Percentiles rank a stretch among this genome's conserved stretches.
Conservation (phyloP, 30 jellyfish, hydroid and myxozoan genomes). For the Chrysaora quinquecirrha region DNA sequence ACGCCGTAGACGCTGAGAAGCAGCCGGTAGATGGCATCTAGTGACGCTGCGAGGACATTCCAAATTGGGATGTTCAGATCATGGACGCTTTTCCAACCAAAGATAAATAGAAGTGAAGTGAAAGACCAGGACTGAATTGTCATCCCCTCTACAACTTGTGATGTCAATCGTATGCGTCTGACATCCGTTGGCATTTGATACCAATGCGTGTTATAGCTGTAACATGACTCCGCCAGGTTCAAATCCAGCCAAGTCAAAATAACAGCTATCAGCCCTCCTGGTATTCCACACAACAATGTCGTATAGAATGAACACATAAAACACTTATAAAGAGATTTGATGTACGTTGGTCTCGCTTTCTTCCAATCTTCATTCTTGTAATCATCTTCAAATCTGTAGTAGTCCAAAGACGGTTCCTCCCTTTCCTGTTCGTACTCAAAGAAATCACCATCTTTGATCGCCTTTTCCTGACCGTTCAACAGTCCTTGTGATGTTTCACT, state of each 20-base stretch:
- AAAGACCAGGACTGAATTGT: conserved; percentile 62
- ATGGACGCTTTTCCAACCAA: conserved; percentile 26
- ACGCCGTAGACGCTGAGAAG: conserved; percentile 43
- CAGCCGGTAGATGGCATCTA: conserved; percentile 50
- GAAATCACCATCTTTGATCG: background rate
- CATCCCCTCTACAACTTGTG: conserved; percentile 68
- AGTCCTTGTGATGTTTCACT: too few relatives aligned
- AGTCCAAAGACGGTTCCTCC: background rate
- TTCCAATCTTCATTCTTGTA: conserved; percentile 16
- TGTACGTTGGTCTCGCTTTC: conserved; percentile 27
- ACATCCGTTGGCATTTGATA: conserved; percentile 25
- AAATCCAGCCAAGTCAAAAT: conserved; percentile 47
- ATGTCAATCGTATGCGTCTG: conserved; percentile 37
- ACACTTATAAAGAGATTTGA: conserved; percentile 7
- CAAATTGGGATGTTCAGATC: conserved; percentile 46
- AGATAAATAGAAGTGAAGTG: conserved; percentile 23
- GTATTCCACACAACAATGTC: conserved; percentile 40
- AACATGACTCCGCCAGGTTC: conserved; percentile 51
- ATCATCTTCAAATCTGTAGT: conserved; percentile 4
- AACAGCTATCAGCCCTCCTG: conserved; percentile 31
- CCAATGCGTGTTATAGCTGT: conserved; percentile 49
- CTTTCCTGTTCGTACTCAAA: conserved; percentile 9
- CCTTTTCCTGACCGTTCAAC: background rate
- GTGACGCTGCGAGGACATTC: conserved; percentile 56
- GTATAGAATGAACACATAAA: conserved; percentile 20